A percentile compares a stretch with the other conserved stretches of the same genome.
Conservation (phyloP, 2,797 vertebrate species). For the Eidolon dupreanum region DNA sequence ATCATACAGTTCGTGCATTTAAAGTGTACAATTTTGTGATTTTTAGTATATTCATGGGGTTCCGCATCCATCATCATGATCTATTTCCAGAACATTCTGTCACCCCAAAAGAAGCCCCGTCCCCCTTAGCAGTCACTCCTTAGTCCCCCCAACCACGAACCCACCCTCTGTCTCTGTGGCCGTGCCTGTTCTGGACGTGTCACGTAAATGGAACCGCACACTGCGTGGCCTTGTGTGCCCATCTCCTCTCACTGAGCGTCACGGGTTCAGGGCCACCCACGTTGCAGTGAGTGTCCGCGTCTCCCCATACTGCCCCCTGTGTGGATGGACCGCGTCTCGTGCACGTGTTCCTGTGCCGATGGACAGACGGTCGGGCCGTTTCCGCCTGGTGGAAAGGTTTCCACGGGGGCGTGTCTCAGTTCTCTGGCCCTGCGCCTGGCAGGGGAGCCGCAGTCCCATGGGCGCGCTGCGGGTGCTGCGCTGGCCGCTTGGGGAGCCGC, state of each 20-base stretch:
- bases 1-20: neutral
- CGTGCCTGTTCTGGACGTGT: neutral
- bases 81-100: neutral
- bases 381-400: neutral
- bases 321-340: neutral
- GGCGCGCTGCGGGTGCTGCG: no score
- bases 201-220: fast-evolving
- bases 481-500: neutral
- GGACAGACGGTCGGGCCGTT: neutral
- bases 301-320: fast-evolving
- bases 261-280: neutral
- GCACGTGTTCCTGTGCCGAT: no score
- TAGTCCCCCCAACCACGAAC: neutral
- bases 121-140: neutral
- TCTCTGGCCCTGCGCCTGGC: neutral
- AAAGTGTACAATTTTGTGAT: neutral
- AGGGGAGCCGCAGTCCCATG: no score
- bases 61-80: neutral
- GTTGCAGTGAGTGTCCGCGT: fast-evolving
- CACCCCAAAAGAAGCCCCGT: neutral
- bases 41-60: neutral
- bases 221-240: neutral
- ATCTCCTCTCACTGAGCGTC: neutral
- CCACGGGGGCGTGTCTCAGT: neutral
- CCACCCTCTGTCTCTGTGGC: neutral